Evolutionary conservation across 2,797 vertebrate species (phyloP).

Genomic region (Menidia menidia): DNA sequence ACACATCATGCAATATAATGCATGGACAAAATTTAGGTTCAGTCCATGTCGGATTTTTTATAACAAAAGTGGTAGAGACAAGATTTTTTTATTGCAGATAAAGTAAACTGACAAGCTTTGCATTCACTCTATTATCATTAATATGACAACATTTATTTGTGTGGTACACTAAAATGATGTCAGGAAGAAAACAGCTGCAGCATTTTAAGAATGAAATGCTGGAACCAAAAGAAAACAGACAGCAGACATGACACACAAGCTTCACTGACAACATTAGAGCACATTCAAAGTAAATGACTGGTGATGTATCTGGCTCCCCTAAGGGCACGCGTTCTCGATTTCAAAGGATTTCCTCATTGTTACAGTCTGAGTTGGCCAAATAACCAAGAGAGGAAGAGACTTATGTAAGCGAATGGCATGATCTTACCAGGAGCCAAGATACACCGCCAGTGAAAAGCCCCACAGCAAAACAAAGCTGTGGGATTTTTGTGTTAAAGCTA

Average conservation of each 20-base stretch:
- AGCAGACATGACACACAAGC: conserved; percentile 63
- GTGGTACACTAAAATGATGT: background rate
- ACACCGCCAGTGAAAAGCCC: conserved; percentile 62
- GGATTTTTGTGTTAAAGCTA: conserved; percentile 55
- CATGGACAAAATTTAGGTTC: background rate
- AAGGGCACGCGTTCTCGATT: conserved; percentile 20
- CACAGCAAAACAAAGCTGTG: conserved; percentile 55
- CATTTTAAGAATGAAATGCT: conserved; percentile 28
- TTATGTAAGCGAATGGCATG: conserved; percentile 19
- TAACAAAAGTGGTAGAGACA: no score
- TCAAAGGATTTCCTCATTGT: conserved; percentile 39
- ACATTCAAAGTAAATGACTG: conserved; percentile 66
- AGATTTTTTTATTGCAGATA: no score
- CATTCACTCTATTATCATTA: background rate
- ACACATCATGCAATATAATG: background rate
- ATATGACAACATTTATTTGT: background rate
- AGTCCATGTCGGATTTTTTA: no score
- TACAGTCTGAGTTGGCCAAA: conserved; percentile 44
- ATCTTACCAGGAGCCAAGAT: conserved; percentile 53
- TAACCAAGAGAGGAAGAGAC: conserved; percentile 15
- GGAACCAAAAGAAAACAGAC: conserved; percentile 45
- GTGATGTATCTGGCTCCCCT: conserved; percentile 61
- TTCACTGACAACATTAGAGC: conserved; percentile 64
- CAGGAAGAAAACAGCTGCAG: conserved; percentile 9
- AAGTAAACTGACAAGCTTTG: background rate